Evolutionary conservation across 53 echinoderm and acorn worm species (phyloP).

Genomic region (Pentamera pediparva): DNA sequence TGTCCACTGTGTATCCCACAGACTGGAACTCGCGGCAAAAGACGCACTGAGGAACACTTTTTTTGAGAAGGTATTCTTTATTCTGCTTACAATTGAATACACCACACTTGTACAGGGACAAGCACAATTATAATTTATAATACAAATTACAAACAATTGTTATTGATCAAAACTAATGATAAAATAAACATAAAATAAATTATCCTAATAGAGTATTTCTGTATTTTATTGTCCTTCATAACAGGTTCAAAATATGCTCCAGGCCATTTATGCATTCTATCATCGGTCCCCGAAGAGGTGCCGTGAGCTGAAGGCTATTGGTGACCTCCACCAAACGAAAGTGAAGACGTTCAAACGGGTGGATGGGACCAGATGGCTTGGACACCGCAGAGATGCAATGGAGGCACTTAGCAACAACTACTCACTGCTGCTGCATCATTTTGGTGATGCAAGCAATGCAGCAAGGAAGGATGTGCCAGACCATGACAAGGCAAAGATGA

Average conservation of each 20-base stretch:
- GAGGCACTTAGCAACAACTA: neutral
- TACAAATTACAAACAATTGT: too few species aligned
- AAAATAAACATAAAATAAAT: too few species aligned
- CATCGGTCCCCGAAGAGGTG: conserved; percentile 26
- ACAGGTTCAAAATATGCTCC: neutral
- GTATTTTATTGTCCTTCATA: neutral
- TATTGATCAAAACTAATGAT: too few species aligned
- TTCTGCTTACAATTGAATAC: too few species aligned
- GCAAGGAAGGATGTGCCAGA: neutral
- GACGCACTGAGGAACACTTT: neutral
- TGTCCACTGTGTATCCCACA: neutral
- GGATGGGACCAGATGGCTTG: conserved; percentile 45
- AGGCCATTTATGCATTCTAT: conserved; percentile 12
- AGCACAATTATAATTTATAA: too few species aligned
- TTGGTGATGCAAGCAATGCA: neutral
- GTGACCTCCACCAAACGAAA: neutral
- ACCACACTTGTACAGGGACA: too few species aligned
- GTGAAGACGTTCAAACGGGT: neutral
- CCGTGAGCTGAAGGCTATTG: neutral
- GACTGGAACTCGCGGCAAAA: neutral
- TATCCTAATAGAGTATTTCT: too few species aligned
- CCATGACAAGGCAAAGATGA: neutral
- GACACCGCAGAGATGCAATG: conserved; percentile 8
- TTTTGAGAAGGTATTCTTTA: neutral
- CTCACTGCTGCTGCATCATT: neutral